Percentiles rank a stretch among this genome's conserved stretches.
Evolutionary conservation across 2,113 vertebrate species (phyloP).

Genomic region (Hoplias malabaricus): DNA sequence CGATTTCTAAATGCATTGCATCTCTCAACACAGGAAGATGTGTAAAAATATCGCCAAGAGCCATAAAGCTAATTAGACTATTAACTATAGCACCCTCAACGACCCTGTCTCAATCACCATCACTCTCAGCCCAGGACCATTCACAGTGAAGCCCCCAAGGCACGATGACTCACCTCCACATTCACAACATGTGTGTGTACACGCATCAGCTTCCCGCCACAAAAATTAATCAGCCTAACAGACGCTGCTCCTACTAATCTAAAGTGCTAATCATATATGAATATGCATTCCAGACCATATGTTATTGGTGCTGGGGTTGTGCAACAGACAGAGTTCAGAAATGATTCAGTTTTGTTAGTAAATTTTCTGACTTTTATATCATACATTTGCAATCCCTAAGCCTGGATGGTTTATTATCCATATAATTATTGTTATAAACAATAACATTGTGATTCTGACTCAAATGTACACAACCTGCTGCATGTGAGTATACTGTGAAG

Average conservation of each 20-base stretch:
- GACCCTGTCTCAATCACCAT: conserved; percentile 43
- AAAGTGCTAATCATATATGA: neutral
- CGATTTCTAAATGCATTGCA: conserved; percentile 38
- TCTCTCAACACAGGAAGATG: conserved; percentile 41
- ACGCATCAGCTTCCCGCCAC: neutral
- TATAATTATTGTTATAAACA: too few species aligned
- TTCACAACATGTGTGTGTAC: conserved; percentile 2
- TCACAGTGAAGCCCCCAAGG: neutral
- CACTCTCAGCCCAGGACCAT: conserved; percentile 4
- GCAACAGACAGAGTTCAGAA: neutral
- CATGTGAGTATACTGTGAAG: too few species aligned
- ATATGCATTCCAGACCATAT: neutral
- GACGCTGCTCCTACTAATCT: neutral
- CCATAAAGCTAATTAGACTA: conserved; percentile 60
- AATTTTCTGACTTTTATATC: too few species aligned
- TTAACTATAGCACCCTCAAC: conserved; percentile 46
- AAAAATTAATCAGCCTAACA: conserved; percentile 10
- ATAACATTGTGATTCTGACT: neutral
- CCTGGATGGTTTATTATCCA: too few species aligned
- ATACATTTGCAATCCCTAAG: too few species aligned
- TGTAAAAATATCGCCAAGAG: conserved; percentile 57
- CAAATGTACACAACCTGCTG: too few species aligned
- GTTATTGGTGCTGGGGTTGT: neutral
- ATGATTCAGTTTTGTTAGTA: neutral
- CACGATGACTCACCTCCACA: conserved; percentile 27